Conservation (phyloP, 2,888 invertebrate species). For the Dynastes tityus region DNA sequence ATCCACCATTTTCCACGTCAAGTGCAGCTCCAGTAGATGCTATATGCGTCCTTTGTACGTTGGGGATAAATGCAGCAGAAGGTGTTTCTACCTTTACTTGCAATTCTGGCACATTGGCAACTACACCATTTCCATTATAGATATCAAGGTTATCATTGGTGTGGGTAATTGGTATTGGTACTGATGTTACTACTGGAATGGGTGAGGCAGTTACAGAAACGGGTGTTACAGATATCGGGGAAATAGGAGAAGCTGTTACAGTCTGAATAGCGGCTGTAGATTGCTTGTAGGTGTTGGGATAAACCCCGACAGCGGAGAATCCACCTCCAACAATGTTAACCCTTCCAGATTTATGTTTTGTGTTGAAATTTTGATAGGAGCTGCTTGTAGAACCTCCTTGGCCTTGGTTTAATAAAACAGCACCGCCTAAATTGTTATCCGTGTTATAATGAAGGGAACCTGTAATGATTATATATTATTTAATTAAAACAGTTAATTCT, state of each 20-base stretch:
- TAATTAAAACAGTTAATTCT: no score
- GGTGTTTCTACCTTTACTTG: slow-evolving; percentile 62
- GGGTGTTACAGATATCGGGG: slow-evolving; percentile 54
- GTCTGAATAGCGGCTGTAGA: slow-evolving; percentile 52
- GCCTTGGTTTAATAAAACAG: neutral
- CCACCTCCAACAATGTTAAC: slow-evolving; percentile 65
- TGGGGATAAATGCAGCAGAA: slow-evolving; percentile 27
- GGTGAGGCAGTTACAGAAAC: slow-evolving; percentile 54
- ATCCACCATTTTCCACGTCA: slow-evolving; percentile 51
- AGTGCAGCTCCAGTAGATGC: slow-evolving; percentile 27
- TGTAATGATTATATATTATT: neutral
- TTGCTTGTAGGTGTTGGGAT: slow-evolving; percentile 17
- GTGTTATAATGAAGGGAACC: slow-evolving; percentile 21
- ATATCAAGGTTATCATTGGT: slow-evolving; percentile 60
- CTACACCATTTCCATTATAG: slow-evolving; percentile 63
- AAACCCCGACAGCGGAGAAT: slow-evolving; percentile 63
- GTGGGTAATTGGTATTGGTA: slow-evolving; percentile 62
- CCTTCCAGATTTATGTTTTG: slow-evolving; percentile 51
- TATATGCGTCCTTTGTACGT: slow-evolving; percentile 34
- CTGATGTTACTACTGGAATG: slow-evolving; percentile 61
- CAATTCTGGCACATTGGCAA: slow-evolving; percentile 66
- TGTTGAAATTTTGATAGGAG: slow-evolving; percentile 39
- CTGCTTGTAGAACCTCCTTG: slow-evolving; percentile 5
- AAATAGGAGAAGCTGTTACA: slow-evolving; percentile 51
- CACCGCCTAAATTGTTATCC: neutral